Base-by-base conservation (phyloP, 2,113 vertebrate genomes). In the Chamaea fasciata region DNA sequence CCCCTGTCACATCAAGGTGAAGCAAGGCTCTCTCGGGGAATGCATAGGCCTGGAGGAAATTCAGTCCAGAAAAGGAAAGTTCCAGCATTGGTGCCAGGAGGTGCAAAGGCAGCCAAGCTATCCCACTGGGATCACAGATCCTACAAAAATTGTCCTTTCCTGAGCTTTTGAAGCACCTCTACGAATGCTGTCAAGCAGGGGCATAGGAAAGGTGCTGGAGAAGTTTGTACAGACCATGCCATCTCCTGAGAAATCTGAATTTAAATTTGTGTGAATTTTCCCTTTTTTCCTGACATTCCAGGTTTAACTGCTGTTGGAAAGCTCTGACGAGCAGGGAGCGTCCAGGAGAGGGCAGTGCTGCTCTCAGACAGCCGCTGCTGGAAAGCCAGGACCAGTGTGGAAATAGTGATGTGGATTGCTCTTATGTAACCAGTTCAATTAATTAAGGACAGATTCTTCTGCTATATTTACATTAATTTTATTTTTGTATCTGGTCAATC, bases 341-440 rank as follows among this genome's bases (percentile, higher is more conserved):
- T 7, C 85, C 94, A 75, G 83, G 46, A 92, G 94, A 95, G 93
- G 90, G 88, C 90, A 96, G 68, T 93, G 76, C 64, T 78, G 79
- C 21, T 71, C 56, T 52, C 88, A 30, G 28, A n/a, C 26, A 80
- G 23, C 55, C 8, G 17, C 39, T 17, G 4, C n/a, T 42, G 47
- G 55, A 42, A 81, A 62, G 6, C 27, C 63, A 56, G 44, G 31
- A 49, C 31, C 0, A 0, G 4, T 44, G 31, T 18, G 31, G 28
- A 65, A 84, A 9, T 14, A 33, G 10, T 2, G n/a, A 28, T n/a
- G 10, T 6, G 59, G 84, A 80, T n/a, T 50, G 23, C 22, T 56
- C 26, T 82, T 50, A 1, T 13, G 33, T 8, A 52, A 80, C 56
- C 75, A 33, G 23, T 71, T 77, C 47, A 60, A 27, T 76, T 86